A percentile compares a stretch with the other conserved stretches of the same genome.
phyloP scores from a whole-genome alignment of 2,888 invertebrate species.

The Dromius quadrimaculatus region DNA sequence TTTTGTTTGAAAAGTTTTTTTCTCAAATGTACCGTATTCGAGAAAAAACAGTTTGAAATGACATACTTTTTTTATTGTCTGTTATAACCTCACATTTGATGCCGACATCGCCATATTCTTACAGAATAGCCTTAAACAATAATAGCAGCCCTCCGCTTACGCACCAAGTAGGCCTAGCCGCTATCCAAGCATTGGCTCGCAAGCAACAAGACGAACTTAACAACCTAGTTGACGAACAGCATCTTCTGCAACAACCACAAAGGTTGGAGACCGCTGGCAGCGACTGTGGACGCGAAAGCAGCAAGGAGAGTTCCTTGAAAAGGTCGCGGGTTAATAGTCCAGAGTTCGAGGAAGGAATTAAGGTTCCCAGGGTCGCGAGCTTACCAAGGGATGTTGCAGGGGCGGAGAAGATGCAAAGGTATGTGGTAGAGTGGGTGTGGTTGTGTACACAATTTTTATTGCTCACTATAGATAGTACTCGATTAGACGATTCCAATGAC shows the following conservation, averaged over 20 bases:
- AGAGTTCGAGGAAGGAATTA: slow-evolving; percentile 52
- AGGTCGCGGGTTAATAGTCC: slow-evolving; percentile 54
- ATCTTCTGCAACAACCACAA: neutral
- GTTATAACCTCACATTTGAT: too few species aligned
- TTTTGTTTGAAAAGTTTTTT: too few species aligned
- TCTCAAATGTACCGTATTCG: too few species aligned
- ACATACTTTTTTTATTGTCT: too few species aligned
- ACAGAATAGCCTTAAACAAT: slow-evolving; percentile 65
- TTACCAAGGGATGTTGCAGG: slow-evolving; percentile 56
- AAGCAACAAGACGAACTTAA: slow-evolving; percentile 69
- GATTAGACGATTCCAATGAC: too few species aligned
- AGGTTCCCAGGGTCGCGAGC: slow-evolving; percentile 66
- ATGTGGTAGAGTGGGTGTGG: neutral
- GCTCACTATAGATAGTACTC: too few species aligned
- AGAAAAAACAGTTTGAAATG: too few species aligned
- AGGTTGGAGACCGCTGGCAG: neutral
- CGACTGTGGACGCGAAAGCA: slow-evolving; percentile 65
- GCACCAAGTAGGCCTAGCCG: slow-evolving; percentile 82
- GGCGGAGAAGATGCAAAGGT: neutral
- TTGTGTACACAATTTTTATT: too few species aligned
- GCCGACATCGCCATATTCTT: too few species aligned
- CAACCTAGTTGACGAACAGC: slow-evolving; percentile 56
- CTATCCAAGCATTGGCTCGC: slow-evolving; percentile 80
- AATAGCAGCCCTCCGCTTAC: slow-evolving; percentile 68
- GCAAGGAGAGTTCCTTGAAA: slow-evolving; percentile 68